Evolutionary conservation across 2,797 vertebrate genomes (phyloP).

Genomic region (Euphonia xanthogaster): DNA sequence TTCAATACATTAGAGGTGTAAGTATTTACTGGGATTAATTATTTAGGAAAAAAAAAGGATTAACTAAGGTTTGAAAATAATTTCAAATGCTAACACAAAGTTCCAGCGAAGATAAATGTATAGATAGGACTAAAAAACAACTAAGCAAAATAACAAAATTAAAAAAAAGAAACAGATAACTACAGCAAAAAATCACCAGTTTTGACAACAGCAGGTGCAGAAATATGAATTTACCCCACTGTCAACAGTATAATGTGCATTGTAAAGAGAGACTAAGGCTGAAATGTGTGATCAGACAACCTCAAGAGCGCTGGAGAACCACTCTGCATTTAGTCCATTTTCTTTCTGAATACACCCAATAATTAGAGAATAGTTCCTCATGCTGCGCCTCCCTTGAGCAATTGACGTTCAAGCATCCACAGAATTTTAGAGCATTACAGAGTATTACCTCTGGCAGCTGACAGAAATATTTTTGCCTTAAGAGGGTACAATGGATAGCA

Average conservation of each 20-base stretch:
- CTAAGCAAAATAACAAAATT: fast-evolving
- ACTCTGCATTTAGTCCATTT: slow-evolving; percentile 24
- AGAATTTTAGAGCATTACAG: slow-evolving; percentile 38
- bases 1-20: not conserved
- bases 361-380: slow-evolving; percentile 69
- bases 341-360: slow-evolving; percentile 63
- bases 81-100: not conserved
- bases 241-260: not conserved
- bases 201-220: not conserved
- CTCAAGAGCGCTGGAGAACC: slow-evolving; percentile 33
- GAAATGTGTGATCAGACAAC: not conserved
- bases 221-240: not conserved
- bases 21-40: not conserved
- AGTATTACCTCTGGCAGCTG: slow-evolving; percentile 34
- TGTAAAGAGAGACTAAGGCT: not conserved
- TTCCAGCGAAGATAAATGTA: not conserved
- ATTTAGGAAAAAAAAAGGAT: not conserved
- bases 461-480: not conserved
- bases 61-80: not conserved
- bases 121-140: not conserved
- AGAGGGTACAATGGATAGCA: not conserved
- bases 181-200: not conserved
- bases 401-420: slow-evolving; percentile 38
- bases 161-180: not conserved
- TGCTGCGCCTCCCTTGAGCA: slow-evolving; percentile 64